Base-by-base conservation (phyloP, 2,888 invertebrate genomes). In the Tineola bisselliella region DNA sequence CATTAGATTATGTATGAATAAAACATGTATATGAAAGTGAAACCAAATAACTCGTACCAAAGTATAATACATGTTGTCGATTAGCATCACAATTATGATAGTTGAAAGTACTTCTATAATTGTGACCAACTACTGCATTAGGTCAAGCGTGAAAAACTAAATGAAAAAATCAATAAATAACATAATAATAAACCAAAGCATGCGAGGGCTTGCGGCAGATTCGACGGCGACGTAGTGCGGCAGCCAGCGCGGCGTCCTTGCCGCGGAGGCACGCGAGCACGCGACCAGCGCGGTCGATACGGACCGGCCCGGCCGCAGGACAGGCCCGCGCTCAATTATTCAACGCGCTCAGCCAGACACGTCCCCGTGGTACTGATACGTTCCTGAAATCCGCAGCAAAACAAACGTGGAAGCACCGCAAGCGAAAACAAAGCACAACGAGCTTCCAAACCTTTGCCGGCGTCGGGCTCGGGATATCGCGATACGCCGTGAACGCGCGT, bases 221-320 rank as follows among this genome's bases (percentile, higher is more conserved):
- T 18, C 66, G 68, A 65, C 65, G 70, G 71, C 72, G 71, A 70
- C 70, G 72, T 67, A 70, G 71, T 77, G 76, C 74, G 81, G 81
- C 82, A 84, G 84, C 80, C 82, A 76, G 84, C 83, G 79, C 80
- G 83, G 80, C 62, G 31, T 54, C 81, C 84, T 79, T 84, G 83
- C 83, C 81, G 84, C 77, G 73, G 72, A 71, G 59, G 43, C 33
- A 38, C 77, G 75, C 73, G 76, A 81, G 78, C 83, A 81, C 82
- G 82, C 83, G 79, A 87, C 73, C 19, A 72, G 73, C 70, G 79
- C 79, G 87, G 88, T 87, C 87, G 88, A 86, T 87, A 83, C 81
- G 86, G 38, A 19, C 59, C 59, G 43, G 84, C 86, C 59, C 59
- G 43, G 84, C 86, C 84, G 75, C 71, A 75, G 74, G 48, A 75